Evolutionary conservation across 2,797 vertebrate species (phyloP).

Genomic region (Dendrocincla fuliginosa): DNA sequence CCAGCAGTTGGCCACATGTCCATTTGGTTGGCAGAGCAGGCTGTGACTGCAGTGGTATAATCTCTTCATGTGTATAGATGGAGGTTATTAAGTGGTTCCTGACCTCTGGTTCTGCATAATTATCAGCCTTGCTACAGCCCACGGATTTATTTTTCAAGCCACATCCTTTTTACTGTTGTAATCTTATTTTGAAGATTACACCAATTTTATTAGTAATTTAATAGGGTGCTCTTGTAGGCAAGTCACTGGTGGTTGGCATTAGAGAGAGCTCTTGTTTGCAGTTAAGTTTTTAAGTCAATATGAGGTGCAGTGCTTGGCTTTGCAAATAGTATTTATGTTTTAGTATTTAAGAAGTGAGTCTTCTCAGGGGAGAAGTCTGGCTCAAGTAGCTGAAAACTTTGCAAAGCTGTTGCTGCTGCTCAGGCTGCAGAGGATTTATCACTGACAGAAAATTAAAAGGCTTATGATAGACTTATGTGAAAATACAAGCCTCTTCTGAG

Average conservation of each 20-base stretch:
- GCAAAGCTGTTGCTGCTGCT: neutral
- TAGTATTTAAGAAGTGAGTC: neutral
- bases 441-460: neutral
- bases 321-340: neutral
- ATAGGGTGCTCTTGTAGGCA: neutral
- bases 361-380: neutral
- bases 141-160: neutral
- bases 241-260: neutral
- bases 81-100: neutral
- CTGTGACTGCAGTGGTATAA: neutral
- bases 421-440: neutral
- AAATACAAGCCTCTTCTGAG: neutral
- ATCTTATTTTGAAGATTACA: neutral
- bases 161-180: neutral
- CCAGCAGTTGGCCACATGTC: neutral
- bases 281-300: neutral
- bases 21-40: neutral
- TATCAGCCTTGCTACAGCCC: neutral
- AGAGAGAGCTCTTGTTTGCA: neutral
- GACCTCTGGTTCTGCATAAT: neutral
- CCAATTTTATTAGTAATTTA: neutral
- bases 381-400: neutral
- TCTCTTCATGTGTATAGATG: neutral
- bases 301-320: neutral
- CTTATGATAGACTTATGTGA: neutral